A percentile compares a stretch with the other conserved stretches of the same genome.
Conservation (phyloP, 2,113 vertebrate genomes). For the Cephalopterus ornatus region DNA sequence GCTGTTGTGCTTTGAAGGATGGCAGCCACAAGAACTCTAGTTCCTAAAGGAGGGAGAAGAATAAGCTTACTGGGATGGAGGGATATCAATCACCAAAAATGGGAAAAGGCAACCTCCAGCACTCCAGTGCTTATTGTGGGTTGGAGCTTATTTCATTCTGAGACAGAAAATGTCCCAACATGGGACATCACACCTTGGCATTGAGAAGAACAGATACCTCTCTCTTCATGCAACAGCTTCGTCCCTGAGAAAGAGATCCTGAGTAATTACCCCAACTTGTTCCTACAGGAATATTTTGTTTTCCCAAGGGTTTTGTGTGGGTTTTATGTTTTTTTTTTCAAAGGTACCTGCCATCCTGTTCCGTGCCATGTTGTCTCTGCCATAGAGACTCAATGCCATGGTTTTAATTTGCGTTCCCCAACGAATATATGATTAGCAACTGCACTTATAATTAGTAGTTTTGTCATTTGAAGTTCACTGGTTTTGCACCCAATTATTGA, state of each 20-base stretch:
- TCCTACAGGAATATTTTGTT: not conserved
- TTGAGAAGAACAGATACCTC: not conserved
- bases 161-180: not conserved
- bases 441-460: conserved; percentile 73
- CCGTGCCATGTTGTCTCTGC: not conserved
- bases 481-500: conserved; percentile 76
- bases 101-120: not conserved
- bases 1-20: not conserved
- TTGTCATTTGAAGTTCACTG: conserved; percentile 74
- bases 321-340: not conserved
- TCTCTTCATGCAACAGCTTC: not conserved
- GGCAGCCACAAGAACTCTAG: not conserved
- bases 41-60: not conserved
- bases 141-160: not conserved
- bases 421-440: conserved; percentile 36
- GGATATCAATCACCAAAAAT: not conserved
- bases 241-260: not conserved
- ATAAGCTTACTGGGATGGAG: not conserved
- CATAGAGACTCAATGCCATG: not conserved
- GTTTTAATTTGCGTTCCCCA: conserved; percentile 34
- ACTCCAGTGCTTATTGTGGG: not conserved
- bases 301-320: not conserved
- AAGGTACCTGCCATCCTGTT: not conserved
- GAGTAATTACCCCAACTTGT: not conserved
- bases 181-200: not conserved